A percentile compares a stretch with the other conserved stretches of the same genome.
Evolutionary conservation across 2,797 vertebrate genomes (phyloP).

Genomic region (Trematomus bernacchii): DNA sequence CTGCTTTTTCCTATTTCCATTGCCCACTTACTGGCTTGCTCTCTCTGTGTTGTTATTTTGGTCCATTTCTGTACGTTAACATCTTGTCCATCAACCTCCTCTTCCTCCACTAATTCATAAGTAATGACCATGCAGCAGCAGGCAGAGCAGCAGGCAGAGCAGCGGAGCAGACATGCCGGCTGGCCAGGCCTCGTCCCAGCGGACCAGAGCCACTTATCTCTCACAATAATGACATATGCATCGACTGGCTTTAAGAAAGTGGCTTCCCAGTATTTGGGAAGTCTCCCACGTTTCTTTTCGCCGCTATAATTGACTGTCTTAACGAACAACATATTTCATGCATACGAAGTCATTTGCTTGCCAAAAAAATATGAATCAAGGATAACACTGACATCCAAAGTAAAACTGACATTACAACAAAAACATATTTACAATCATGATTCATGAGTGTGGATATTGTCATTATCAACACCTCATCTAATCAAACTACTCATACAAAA

Average conservation of each 20-base stretch:
- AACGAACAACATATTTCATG: background rate
- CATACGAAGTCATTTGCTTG: background rate
- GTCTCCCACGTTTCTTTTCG: background rate
- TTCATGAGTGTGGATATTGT: background rate
- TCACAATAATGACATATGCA: constrained; percentile 72
- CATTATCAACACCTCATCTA: background rate
- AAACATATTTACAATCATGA: constrained; percentile 2
- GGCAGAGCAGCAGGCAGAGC: constrained; percentile 56
- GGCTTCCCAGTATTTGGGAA: constrained; percentile 29
- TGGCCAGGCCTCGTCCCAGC: constrained; percentile 63
- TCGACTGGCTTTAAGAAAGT: constrained; percentile 49
- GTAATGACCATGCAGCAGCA: constrained; percentile 74
- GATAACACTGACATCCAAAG: background rate
- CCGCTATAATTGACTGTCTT: background rate
- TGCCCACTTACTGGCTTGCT: background rate
- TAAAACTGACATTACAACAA: too few relatives aligned
- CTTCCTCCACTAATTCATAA: constrained; percentile 75
- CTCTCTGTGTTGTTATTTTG: constrained; percentile 1
- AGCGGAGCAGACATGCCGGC: constrained; percentile 72
- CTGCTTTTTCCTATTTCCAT: background rate
- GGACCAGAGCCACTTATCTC: constrained; percentile 69
- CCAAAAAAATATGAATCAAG: background rate
- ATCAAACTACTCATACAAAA: too few relatives aligned
- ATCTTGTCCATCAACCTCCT: constrained; percentile 60
- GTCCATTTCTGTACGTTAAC: constrained; percentile 39